Conservation (phyloP, 2,797 vertebrate species). For the Dermochelys coriacea region DNA sequence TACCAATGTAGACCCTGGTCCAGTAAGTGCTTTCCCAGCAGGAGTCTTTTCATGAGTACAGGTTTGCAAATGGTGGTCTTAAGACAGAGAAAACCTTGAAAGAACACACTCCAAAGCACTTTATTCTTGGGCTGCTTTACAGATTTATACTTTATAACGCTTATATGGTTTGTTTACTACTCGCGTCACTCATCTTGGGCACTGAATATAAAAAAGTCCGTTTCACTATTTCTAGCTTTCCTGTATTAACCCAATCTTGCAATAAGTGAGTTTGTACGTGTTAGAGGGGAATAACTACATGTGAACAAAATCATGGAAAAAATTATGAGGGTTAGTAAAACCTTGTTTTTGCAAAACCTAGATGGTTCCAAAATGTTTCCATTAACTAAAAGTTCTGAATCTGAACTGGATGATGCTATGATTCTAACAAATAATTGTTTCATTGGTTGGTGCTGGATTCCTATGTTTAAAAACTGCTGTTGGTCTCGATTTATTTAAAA, state of each 20-base stretch:
- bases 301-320: background rate
- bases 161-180: background rate
- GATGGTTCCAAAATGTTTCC: rapidly evolving
- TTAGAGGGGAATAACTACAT: background rate
- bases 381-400: background rate
- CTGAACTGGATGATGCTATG: rapidly evolving
- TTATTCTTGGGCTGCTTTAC: background rate
- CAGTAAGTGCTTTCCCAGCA: background rate
- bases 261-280: background rate
- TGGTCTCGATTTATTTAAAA: background rate
- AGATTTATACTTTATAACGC: background rate
- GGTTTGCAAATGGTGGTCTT: background rate
- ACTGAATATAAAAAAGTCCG: background rate
- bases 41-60: background rate
- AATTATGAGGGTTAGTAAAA: background rate
- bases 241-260: background rate
- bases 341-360: background rate
- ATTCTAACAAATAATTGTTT: background rate
- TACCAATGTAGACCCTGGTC: background rate
- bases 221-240: background rate
- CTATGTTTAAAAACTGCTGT: background rate
- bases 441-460: conserved; percentile 9
- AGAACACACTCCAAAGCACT: background rate
- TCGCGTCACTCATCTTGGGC: background rate
- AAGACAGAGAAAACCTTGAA: background rate